Percentiles rank a stretch among this genome's conserved stretches.
These are phyloP conservation scores for Parambassis ranga DNA, from an alignment of 2,797 vertebrate species.

Conservation along the genomic window DNA sequence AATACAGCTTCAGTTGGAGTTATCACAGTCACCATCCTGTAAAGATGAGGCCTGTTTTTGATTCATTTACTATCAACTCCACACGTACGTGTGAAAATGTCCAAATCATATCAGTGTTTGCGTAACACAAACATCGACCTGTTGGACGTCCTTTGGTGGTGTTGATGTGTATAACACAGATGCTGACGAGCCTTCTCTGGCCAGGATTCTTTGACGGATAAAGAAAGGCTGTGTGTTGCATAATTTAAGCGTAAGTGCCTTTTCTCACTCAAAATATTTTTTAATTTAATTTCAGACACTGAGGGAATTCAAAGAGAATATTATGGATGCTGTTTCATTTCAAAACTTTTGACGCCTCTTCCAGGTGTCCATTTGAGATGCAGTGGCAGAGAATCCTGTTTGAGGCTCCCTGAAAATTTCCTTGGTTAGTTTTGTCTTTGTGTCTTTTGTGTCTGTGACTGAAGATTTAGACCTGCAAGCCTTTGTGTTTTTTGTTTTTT, in stretches of 20 bases:
- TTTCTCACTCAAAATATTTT: constrained; percentile 32
- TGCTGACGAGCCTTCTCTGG: constrained; percentile 28
- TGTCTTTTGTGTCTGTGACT: constrained; percentile 7
- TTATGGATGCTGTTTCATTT: constrained; percentile 50
- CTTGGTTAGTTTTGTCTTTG: background rate
- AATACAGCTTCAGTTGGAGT: constrained; percentile 40
- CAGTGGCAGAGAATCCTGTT: constrained; percentile 1
- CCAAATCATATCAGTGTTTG: background rate
- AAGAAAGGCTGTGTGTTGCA: constrained; percentile 30
- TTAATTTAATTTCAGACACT: constrained; percentile 26
- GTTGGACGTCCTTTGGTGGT: background rate
- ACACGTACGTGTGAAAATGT: background rate
- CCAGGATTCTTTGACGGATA: constrained; percentile 26
- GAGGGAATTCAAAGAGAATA: constrained; percentile 29
- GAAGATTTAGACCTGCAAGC: constrained; percentile 8
- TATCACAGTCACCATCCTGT: constrained; percentile 9
- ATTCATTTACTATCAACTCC: background rate
- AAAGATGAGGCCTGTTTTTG: constrained; percentile 3
- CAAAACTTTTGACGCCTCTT: constrained; percentile 6
- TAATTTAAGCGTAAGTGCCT: constrained; percentile 45
- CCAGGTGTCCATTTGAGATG: background rate
- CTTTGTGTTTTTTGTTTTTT: constrained; percentile 5
- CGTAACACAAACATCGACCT: background rate
- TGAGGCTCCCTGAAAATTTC: background rate
- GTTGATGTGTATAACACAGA: constrained; percentile 7